Evolutionary conservation across 53 echinoderm and acorn worm genomes (phyloP).

Genomic region (Paracentrotus lividus): DNA sequence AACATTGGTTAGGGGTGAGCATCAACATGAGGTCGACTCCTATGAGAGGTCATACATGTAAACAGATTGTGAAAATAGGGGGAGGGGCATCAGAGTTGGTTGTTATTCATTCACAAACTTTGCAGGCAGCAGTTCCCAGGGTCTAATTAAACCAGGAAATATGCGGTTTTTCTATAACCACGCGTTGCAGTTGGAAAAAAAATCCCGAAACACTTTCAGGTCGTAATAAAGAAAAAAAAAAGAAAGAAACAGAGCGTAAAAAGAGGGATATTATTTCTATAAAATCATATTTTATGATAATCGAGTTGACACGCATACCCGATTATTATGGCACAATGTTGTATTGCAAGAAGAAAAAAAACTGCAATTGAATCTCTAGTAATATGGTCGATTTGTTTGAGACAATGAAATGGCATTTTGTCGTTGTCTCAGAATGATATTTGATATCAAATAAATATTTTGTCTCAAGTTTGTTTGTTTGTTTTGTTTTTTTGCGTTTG

Average conservation of each 20-base stretch:
- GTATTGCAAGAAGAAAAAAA: not conserved
- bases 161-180: slow-evolving; percentile 19
- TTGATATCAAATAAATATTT: not conserved
- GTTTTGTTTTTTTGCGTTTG: too few species aligned
- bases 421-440: not conserved
- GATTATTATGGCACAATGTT: not conserved
- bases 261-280: not conserved
- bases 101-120: slow-evolving; percentile 12
- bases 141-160: slow-evolving; percentile 43
- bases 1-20: not conserved
- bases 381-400: not conserved
- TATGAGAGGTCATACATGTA: slow-evolving; percentile 2
- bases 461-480: not conserved
- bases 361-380: not conserved
- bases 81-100: slow-evolving; percentile 22
- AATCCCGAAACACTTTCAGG: too few species aligned
- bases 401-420: not conserved
- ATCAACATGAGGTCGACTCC: not conserved
- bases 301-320: not conserved
- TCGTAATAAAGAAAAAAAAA: not conserved
- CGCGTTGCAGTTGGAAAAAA: not conserved
- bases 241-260: not conserved
- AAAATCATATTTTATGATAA: not conserved
- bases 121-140: not conserved
- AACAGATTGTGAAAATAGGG: slow-evolving; percentile 32